Conservation (phyloP, 2,888 invertebrate genomes). For the Dascillus cervinus region DNA sequence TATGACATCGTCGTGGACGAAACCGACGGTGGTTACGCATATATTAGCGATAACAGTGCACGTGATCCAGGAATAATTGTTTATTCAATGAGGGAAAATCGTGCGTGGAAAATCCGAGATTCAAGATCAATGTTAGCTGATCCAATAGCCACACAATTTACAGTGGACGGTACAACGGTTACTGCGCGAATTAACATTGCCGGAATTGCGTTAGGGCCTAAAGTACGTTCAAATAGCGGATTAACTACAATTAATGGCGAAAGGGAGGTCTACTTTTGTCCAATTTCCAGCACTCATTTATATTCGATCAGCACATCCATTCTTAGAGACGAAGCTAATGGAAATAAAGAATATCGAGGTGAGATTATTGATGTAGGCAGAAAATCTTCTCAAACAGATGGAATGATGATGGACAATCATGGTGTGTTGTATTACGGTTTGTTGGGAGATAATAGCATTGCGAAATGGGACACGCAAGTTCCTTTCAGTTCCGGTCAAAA, state of each 20-base stretch:
- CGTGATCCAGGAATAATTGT: conserved; percentile 63
- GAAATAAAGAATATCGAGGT: conserved; percentile 27
- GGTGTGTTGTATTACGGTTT: conserved; percentile 65
- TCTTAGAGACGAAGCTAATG: conserved; percentile 44
- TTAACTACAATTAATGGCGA: conserved; percentile 28
- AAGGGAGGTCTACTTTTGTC: conserved; percentile 57
- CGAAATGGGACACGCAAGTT: conserved; percentile 59
- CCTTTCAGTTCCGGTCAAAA: conserved; percentile 53
- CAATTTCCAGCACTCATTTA: conserved; percentile 59
- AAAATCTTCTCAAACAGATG: conserved; percentile 62
- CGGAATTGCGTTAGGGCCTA: conserved; percentile 63
- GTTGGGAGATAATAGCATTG: conserved; percentile 59
- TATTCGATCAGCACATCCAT: conserved; percentile 57
- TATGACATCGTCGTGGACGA: conserved; percentile 71
- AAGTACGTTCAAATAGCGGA: conserved; percentile 18
- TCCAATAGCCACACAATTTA: conserved; percentile 51
- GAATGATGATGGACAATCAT: conserved; percentile 66
- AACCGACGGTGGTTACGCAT: conserved; percentile 58
- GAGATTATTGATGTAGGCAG: conserved; percentile 53
- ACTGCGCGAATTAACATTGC: conserved; percentile 57
- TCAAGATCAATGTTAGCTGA: conserved; percentile 55
- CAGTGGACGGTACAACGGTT: conserved; percentile 52
- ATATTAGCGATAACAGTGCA: conserved; percentile 63
- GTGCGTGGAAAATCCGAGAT: conserved; percentile 65
- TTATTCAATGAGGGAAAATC: conserved; percentile 55